Base-by-base conservation (phyloP, 2,113 vertebrate species). In the Pogona vitticeps region DNA sequence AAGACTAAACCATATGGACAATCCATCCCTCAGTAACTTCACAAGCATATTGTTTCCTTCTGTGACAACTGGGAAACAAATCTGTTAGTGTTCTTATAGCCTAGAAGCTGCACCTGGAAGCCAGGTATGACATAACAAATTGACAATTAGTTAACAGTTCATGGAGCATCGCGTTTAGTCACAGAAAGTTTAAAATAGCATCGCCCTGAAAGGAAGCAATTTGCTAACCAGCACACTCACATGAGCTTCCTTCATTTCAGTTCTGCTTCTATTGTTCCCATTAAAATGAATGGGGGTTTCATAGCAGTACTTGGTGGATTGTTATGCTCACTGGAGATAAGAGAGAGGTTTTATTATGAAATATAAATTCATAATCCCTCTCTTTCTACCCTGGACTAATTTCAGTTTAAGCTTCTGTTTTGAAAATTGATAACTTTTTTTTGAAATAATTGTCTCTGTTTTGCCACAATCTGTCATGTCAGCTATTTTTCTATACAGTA, bases 1-100 rank as follows among this genome's bases (percentile, higher is more conserved):
- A 84, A 80, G 92, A 82, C n/a, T 40, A 93, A n/a, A 42, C 67
- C 71, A 85, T 90, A 83, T 76, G 82, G 80, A 86, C 40, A 84
- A 63, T 59, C 46, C 61, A 75, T 36, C 67, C n/a, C n/a, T 15
- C 26, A 13, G 28, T 56, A 90, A 84, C 88, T 58, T 75, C 75
- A 79, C 15, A 88, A 10, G 3, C 52, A 80, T 8, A 85, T 6
- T 88, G 42, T 79, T 92, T 92, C 92, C 52, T 86, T 91, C 18
- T 61, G 42, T 86, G 71, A 81, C 56, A 89, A 89, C 3, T 13
- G 52, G 84, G 12, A 90, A 93, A 88, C 40, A 91, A 86, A 68
- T 79, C 15, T 76, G 28, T 81, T 90, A 14, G 1, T 85, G 88
- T 20, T 87, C 63, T 85, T 83, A 40, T 40, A 38, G 78, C 80